Conservation (phyloP, 2,888 invertebrate genomes). For the Digitonthophagus gazella region DNA sequence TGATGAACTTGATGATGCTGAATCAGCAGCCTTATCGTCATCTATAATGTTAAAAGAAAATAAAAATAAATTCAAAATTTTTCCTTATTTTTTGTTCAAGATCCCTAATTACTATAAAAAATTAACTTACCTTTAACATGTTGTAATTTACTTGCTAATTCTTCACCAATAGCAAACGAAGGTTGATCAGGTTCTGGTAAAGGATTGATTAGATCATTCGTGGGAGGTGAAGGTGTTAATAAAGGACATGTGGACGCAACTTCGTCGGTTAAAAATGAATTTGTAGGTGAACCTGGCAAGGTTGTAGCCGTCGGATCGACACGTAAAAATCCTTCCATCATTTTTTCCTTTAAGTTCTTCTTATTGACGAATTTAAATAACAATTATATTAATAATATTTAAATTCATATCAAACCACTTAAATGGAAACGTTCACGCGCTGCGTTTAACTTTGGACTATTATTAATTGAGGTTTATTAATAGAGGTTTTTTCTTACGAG, state of each 20-base stretch:
- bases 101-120: background rate
- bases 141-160: conserved; percentile 47
- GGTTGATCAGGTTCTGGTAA: conserved; percentile 42
- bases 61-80: background rate
- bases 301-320: conserved; percentile 37
- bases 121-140: conserved; percentile 45
- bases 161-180: conserved; percentile 44
- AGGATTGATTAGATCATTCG: conserved; percentile 49
- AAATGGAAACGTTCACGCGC: background rate
- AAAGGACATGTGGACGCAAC: conserved; percentile 51
- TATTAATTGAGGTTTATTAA: conserved; percentile 11
- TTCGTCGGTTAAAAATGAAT: conserved; percentile 49
- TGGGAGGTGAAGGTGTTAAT: conserved; percentile 51
- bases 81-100: no score
- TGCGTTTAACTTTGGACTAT: background rate
- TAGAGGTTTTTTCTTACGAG: background rate
- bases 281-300: conserved; percentile 45
- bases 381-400: no score
- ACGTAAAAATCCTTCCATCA: conserved; percentile 41
- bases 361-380: no score
- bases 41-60: conserved; percentile 33
- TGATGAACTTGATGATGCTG: conserved; percentile 68
- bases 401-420: background rate
- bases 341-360: no score
- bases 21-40: conserved; percentile 48